Percentiles rank a stretch among this genome's conserved stretches.
phyloP scores from a whole-genome alignment of 2,113 vertebrate species.

The Eulemur rufifrons region DNA sequence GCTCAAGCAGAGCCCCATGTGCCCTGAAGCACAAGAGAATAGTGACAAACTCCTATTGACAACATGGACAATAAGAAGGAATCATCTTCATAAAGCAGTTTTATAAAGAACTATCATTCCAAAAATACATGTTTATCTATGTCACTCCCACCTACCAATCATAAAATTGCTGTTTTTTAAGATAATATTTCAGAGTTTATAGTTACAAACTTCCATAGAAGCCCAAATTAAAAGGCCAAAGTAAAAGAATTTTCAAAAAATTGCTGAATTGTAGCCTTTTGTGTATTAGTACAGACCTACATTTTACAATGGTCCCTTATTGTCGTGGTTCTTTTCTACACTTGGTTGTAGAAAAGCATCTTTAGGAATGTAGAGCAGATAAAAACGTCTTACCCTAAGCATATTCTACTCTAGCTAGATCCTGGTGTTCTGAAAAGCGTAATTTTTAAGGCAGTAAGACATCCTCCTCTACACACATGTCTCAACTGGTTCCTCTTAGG shows the following conservation, averaged over 20 bases:
- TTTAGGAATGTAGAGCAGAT: not conserved
- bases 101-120: not conserved
- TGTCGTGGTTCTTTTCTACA: not conserved
- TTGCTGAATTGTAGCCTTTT: not conserved
- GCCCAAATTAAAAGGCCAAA: not conserved
- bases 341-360: not conserved
- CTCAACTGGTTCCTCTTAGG: not conserved
- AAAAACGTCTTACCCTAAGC: not conserved
- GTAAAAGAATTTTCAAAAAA: constrained; percentile 9
- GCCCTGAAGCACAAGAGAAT: not conserved
- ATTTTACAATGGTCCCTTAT: constrained; percentile 16
- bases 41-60: not conserved
- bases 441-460: not conserved
- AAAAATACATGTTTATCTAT: not conserved
- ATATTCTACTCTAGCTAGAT: not conserved
- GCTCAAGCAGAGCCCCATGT: not conserved
- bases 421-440: not conserved
- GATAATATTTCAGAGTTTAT: not conserved
- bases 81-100: constrained; percentile 2
- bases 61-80: not conserved
- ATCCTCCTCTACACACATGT: not conserved
- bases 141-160: not conserved
- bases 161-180: constrained; percentile 26
- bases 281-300: not conserved
- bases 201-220: not conserved